Base-by-base conservation (phyloP, 2,113 vertebrate species). In the Thunnus maccoyii region DNA sequence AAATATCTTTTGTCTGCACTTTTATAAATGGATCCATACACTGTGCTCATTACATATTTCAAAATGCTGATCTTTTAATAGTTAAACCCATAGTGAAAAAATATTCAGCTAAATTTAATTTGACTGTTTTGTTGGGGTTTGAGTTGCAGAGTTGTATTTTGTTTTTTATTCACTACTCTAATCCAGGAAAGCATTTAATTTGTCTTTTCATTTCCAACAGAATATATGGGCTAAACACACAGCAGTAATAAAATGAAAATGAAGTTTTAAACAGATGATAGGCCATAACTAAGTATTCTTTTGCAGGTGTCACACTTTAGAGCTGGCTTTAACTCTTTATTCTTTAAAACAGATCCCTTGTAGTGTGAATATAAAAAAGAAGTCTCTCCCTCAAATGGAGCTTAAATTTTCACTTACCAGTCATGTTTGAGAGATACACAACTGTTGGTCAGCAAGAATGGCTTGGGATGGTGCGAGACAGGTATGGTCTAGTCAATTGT, bases 401-500 rank as follows among this genome's bases (percentile, higher is more conserved):
- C 58, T 81, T 77, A 80, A 68, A 80, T 84, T 82, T 85, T 46
- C 17, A 82, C 68, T 58, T 32, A 77, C 85, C 67, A 72, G 55
- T 61, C 62, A 63, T 4, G 69, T 36, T 15, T 60, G 57, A 72
- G 62, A 66, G 74, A 46, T 51, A 7, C 36, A 72, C 60, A 51
- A 18, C 64, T 70, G 71, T 22, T 64, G 41, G 71, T 72, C n/a
- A 50, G 72, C 36, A 51, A 18, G 52, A 58, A 20, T 3, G 5
- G 15, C 16, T 44, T 25, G 65, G 55, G 56, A 78, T 76, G 51
- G 22, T 74, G 65, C 44, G 48, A 18, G 58, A n/a, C 36, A 68
- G 68, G 9, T 30, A 25, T 20, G 9, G 32, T 44, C 32, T 16
- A 52, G 58, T 81, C 58, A 63, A 51, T 82, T 52, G 61, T 56